phyloP scores from a whole-genome alignment of 2,888 invertebrate species.

The Mimachlamys varia region DNA sequence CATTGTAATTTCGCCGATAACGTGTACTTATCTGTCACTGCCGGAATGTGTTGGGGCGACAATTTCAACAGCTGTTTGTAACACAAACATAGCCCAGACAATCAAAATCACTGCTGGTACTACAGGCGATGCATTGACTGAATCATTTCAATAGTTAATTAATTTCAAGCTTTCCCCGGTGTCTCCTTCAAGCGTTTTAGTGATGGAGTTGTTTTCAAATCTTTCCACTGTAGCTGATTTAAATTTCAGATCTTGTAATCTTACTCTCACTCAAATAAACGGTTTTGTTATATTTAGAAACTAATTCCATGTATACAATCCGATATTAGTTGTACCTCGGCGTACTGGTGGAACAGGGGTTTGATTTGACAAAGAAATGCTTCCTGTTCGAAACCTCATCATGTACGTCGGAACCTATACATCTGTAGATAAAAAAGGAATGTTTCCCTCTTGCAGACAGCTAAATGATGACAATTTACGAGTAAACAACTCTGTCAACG shows the following conservation, averaged over 20 bases:
- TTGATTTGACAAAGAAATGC: no score
- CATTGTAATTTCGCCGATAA: no score
- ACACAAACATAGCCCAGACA: no score
- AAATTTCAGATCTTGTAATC: neutral
- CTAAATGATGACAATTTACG: conserved; percentile 10
- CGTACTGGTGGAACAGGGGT: no score
- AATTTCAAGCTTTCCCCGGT: neutral
- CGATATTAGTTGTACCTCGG: no score
- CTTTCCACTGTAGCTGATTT: neutral
- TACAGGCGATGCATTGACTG: neutral
- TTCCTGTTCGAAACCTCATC: neutral
- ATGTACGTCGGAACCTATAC: neutral
- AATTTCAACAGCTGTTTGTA: no score
- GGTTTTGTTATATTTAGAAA: no score
- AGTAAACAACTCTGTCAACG: neutral
- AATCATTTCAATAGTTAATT: neutral
- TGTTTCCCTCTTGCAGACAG: neutral
- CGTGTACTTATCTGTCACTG: no score
- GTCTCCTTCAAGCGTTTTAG: neutral
- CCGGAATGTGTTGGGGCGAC: no score
- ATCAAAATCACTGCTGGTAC: no score
- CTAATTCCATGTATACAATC: no score
- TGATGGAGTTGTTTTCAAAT: neutral
- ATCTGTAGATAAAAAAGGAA: neutral
- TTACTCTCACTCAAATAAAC: neutral